Percentiles rank a stretch among this genome's conserved stretches.
These are phyloP conservation scores for Drosophila arawakana DNA, from an alignment of 1,140 invertebrate species.

Conservation along the genomic window DNA sequence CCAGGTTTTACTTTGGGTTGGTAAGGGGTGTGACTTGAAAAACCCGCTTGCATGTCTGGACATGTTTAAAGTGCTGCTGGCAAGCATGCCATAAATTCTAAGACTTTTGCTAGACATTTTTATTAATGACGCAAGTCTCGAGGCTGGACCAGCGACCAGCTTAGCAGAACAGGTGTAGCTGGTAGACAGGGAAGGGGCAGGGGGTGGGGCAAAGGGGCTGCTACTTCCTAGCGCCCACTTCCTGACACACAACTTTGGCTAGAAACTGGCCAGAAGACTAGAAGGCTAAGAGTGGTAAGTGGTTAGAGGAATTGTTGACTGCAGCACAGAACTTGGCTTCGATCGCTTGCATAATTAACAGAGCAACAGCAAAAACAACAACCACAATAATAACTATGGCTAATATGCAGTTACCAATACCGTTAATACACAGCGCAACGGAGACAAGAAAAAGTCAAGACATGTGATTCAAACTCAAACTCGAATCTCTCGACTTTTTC, in stretches of 20 bases:
- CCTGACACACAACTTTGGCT: slow-evolving; percentile 35
- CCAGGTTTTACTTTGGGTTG: no score
- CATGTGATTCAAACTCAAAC: slow-evolving; percentile 11
- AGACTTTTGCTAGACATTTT: slow-evolving; percentile 77
- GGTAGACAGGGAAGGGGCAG: not conserved
- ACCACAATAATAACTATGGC: slow-evolving; percentile 18
- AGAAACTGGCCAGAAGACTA: slow-evolving; percentile 13
- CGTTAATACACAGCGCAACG: slow-evolving; percentile 40
- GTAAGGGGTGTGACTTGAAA: slow-evolving; percentile 23
- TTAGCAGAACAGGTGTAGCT: slow-evolving; percentile 66
- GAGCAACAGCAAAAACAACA: slow-evolving; percentile 19
- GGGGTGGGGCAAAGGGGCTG: not conserved
- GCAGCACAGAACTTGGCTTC: slow-evolving; percentile 37
- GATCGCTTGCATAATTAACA: slow-evolving; percentile 53
- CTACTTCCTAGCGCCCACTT: slow-evolving; percentile 54
- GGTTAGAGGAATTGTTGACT: slow-evolving; percentile 36
- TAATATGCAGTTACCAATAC: slow-evolving; percentile 55
- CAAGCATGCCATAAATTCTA: slow-evolving; percentile 78
- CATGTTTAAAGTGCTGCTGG: slow-evolving; percentile 65
- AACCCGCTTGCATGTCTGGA: slow-evolving; percentile 71
- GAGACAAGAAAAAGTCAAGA: slow-evolving; percentile 8
- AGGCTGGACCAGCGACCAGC: not conserved
- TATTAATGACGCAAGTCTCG: slow-evolving; percentile 74
- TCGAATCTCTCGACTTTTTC: slow-evolving; percentile 36
- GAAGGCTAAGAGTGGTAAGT: slow-evolving; percentile 24